Evolutionary conservation across 1,140 invertebrate species (phyloP), one percentile per base, ranked within the genome.

Genomic region (Pygmarrhopalites habei): DNA sequence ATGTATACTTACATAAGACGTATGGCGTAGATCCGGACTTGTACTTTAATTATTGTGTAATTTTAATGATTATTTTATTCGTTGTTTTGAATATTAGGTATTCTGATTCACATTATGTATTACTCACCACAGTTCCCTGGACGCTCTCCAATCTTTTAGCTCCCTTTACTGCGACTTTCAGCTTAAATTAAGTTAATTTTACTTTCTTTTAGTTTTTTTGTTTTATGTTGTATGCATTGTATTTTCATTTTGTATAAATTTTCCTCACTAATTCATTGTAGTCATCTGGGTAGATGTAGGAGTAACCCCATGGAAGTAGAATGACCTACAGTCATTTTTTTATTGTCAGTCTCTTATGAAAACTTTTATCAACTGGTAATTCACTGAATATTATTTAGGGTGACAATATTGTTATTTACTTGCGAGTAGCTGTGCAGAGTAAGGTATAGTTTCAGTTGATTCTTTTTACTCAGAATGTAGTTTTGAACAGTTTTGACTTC

Each of bases 341-440:
- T n/a, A n/a, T n/a, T n/a, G n/a, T n/a, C n/a, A n/a, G n/a, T n/a
- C n/a, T n/a, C n/a, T n/a, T n/a, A n/a, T n/a, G n/a, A n/a, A n/a
- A n/a, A n/a, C n/a, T n/a, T n/a, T n/a, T n/a, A n/a, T n/a, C n/a
- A n/a, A n/a, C n/a, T n/a, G n/a, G n/a, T n/a, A n/a, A n/a, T n/a
- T n/a, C n/a, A n/a, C n/a, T n/a, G n/a, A n/a, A n/a, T n/a, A n/a
- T n/a, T n/a, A n/a, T n/a, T n/a, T n/a, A n/a, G n/a, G n/a, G n/a
- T n/a, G n/a, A n/a, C n/a, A n/a, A n/a, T n/a, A n/a, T n/a, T n/a
- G n/a, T n/a, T n/a, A 49, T 90, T 89, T 53, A 67, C n/a, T 77
- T 92, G 89, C 0, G 88, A 88, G 72, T 94, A 95, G 47, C 90
- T 89, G 74, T 95, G 92, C 68, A 94, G 82, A 1, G 88, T 88